Evolutionary conservation across 2,888 invertebrate genomes (phyloP).

Genomic region (Clusia tigrina): DNA sequence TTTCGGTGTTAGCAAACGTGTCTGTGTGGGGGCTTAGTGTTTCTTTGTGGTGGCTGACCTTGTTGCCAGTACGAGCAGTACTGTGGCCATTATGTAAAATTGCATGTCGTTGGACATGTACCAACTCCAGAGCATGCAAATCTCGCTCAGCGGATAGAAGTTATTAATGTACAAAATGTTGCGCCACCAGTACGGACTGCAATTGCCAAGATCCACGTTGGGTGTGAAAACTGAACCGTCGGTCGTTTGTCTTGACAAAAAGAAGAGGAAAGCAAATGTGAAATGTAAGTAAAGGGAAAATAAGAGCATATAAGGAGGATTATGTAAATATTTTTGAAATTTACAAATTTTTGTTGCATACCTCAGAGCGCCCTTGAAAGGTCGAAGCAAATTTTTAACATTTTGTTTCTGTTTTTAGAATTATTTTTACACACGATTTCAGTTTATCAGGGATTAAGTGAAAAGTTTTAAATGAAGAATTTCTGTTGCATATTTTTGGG

Average conservation of each 20-base stretch:
- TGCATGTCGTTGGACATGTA: conserved; percentile 84
- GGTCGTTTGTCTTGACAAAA: conserved; percentile 76
- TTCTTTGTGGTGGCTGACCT: conserved; percentile 68
- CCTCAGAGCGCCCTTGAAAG: neutral
- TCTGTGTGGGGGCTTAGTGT: neutral
- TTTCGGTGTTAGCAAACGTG: neutral
- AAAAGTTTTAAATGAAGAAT: too few relatives aligned
- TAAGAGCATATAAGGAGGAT: neutral
- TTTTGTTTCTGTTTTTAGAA: too few relatives aligned
- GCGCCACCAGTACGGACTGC: conserved; percentile 83
- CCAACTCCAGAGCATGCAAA: conserved; percentile 86
- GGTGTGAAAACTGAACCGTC: conserved; percentile 78
- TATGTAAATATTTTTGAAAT: neutral
- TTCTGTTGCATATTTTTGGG: neutral
- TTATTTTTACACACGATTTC: too few relatives aligned
- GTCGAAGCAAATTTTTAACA: too few relatives aligned
- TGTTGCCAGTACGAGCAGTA: conserved; percentile 72
- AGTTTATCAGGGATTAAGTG: too few relatives aligned
- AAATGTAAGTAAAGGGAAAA: neutral
- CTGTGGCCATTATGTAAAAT: conserved; percentile 75
- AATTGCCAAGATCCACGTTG: conserved; percentile 76
- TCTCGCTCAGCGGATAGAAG: conserved; percentile 76
- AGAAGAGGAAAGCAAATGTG: conserved; percentile 14
- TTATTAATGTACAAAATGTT: conserved; percentile 86
- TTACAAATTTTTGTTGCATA: too few relatives aligned